Base-by-base conservation (phyloP, 2,113 vertebrate species). In the Serinus canaria region DNA sequence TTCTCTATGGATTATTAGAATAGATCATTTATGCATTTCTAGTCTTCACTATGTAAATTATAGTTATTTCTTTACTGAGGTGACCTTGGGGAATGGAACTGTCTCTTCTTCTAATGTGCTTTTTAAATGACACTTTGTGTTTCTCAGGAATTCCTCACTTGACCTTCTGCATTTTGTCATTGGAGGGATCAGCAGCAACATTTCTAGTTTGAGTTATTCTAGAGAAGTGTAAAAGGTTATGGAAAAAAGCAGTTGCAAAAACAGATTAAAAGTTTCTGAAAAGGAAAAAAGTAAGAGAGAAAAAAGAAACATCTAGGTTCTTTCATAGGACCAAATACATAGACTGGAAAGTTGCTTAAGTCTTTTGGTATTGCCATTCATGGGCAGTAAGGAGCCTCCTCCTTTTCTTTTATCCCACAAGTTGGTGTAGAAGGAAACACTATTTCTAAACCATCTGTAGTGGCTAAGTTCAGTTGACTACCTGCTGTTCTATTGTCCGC, bases 401-500 rank as follows among this genome's bases (percentile, higher is more conserved):
- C 97, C 97, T 98, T 97, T 97, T 90, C 97, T 98, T 98, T 98
- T 97, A 98, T 98, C 92, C 94, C 83, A 93, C 97, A 97, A 98
- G 97, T 97, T 94, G 94, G 85, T 98, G 97, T 96, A 95, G 97
- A 98, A 98, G 97, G 98, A 98, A 98, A 98, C 97, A 97, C 97
- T 97, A 97, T 98, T 98, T 98, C 98, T 96, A 97, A 98, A 98
- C 98, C 98, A 98, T 98, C 98, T 98, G 98, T 98, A 98, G 97
- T 97, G 96, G 97, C 98, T 97, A 97, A 97, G 96, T 98, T 98
- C 98, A 97, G 96, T 76, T 62, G 98, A 92, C 97, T 97, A 95
- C 98, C 98, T 98, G 98, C 98, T 98, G 98, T 98, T 98, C 97
- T 93, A 98, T 98, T 98, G 98, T 98, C 96, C 55, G 89, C 83